Evolutionary conservation across 2,888 invertebrate species (phyloP), one percentile per base, ranked within the genome.

Genomic region (Noctua pronuba): DNA sequence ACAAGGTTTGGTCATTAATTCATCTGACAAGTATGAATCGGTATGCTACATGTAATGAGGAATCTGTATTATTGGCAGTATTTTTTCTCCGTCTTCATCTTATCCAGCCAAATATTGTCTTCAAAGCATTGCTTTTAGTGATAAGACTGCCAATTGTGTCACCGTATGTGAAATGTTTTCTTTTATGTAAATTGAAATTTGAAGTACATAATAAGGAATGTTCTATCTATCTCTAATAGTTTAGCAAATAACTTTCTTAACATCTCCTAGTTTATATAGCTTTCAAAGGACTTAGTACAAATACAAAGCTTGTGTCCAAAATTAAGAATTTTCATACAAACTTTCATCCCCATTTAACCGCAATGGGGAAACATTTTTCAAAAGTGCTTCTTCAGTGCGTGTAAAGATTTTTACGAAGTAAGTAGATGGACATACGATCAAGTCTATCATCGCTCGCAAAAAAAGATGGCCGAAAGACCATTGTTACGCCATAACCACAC

Each of bases 401-500:
- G 7, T 0, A 58, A 28, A 7, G 28, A 28, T 16, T 28, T 28
- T 58, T 28, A 58, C 28, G 28, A 58, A 28, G 18, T 28, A 58
- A 58, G 8, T 58, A 58, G 28, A 58, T 49, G n/a, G n/a, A 66
- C 5, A 31, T 41, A 60, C 5, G 3, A 21, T 52, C 28, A 52
- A 52, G 24, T 8, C 7, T 11, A 52, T 11, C 6, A 31, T 55
- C 55, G 24, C 64, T 16, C 31, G n/a, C 16, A 41, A 38, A 52
- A 68, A 68, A 65, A 46, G 72, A 82, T 71, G 73, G 41, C 73
- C 78, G 60, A 31, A 68, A 62, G 28, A 46, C 58, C 31, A 83
- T 83, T 82, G 79, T 85, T 70, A 52, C 79, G 28, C 52, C 75
- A 86, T 75, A 66, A 58, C 79, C 72, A 68, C 77, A 80, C 58